Evolutionary conservation across 2,113 vertebrate species (phyloP).

Genomic region (Sorex araneus): DNA sequence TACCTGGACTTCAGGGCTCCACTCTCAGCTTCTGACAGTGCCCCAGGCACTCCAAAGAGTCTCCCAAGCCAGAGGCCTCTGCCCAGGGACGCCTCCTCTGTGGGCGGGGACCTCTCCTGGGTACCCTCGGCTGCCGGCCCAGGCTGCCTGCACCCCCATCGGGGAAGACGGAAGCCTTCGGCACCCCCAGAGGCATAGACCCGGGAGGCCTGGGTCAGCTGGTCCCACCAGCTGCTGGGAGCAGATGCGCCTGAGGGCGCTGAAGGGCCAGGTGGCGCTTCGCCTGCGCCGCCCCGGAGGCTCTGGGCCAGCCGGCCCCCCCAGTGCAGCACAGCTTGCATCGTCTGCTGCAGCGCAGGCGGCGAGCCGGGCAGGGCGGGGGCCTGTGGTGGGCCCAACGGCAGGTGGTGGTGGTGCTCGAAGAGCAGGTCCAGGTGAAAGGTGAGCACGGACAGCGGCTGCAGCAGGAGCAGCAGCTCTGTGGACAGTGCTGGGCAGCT

Average conservation of each 20-base stretch:
- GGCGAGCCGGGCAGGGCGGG: slow-evolving; percentile 87
- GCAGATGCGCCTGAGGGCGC: not conserved
- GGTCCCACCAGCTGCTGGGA: slow-evolving; percentile 87
- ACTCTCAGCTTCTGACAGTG: slow-evolving; percentile 57
- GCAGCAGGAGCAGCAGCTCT: slow-evolving; percentile 89
- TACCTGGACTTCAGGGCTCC: slow-evolving; percentile 84
- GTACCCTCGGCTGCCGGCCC: not conserved
- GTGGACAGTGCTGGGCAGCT: slow-evolving; percentile 84
- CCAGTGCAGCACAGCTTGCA: slow-evolving; percentile 93
- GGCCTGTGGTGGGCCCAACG: slow-evolving; percentile 86
- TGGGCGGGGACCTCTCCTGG: not conserved
- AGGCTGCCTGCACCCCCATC: slow-evolving; percentile 78
- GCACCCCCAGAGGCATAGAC: slow-evolving; percentile 79
- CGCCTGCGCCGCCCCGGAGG: slow-evolving; percentile 77
- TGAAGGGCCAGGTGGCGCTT: not conserved
- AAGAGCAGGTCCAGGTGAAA: slow-evolving; percentile 92
- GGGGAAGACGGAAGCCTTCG: slow-evolving; percentile 78
- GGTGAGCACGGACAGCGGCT: slow-evolving; percentile 89
- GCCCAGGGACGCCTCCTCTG: slow-evolving; percentile 15
- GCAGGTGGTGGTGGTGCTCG: slow-evolving; percentile 89
- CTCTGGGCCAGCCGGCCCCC: slow-evolving; percentile 91
- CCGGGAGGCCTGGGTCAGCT: slow-evolving; percentile 87
- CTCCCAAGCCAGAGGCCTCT: slow-evolving; percentile 88
- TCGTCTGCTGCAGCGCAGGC: slow-evolving; percentile 93
- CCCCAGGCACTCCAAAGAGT: slow-evolving; percentile 91